Evolutionary conservation across 2,888 invertebrate genomes (phyloP), one percentile per base, ranked within the genome.

Genomic region (Eupithecia exiguata): DNA sequence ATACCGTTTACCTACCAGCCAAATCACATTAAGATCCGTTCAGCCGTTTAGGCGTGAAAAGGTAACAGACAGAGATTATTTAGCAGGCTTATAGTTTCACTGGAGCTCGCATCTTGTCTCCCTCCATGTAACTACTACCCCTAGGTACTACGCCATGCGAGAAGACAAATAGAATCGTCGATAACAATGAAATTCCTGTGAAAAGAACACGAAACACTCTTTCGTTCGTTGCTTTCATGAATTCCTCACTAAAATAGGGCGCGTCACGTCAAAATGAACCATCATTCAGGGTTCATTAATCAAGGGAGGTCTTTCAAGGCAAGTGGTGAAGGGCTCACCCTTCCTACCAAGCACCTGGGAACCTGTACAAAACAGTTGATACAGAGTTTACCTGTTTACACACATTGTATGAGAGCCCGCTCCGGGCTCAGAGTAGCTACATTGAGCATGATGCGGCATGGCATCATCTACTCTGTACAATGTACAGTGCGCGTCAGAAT

Each of bases 211-310:
- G 49, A 49, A 7, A 46, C 18, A 46, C 18, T 46, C 16, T 9
- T n/a, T 46, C 7, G n/a, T 21, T 21, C 21, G 10, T 53, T 58
- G 10, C 14, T 25, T 69, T 68, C 53, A 74, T 77, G 71, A 74
- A 70, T 74, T 72, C 67, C 18, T 18, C 53, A 30, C 66, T 16
- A 71, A 70, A 75, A 72, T 70, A 46, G 63, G 46, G 35, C 70
- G 38, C 43, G 71, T 69, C 74, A 69, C 46, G 74, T 68, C 65
- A 70, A 68, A 66, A 69, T 63, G 49, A 69, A 69, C 65, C 14
- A 78, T 78, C 78, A 74, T 74, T 72, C 65, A 25, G 18, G 58
- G 16, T 46, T 73, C 77, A 78, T 77, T 74, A 77, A 77, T 78
- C 78, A 77, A 66, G 62, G 63, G 58, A 43, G 49, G 61, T 35